phyloP scores from a whole-genome alignment of 2,113 vertebrate species.

The Porphyrio hochstetteri region DNA sequence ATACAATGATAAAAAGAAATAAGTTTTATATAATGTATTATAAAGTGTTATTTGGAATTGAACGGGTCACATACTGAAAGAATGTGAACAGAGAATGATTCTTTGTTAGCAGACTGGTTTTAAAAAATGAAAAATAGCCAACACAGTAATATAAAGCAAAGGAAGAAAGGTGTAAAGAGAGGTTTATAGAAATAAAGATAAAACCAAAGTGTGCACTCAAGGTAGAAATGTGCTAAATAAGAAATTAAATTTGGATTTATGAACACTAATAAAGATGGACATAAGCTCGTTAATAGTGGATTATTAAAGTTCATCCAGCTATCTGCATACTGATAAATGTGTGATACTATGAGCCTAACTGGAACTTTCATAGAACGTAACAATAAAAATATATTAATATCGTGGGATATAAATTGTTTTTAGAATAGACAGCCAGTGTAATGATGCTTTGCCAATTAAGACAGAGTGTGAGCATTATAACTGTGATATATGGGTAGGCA shows the following conservation, averaged over 20 bases:
- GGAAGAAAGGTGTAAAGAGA: not conserved
- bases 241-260: conserved; percentile 18
- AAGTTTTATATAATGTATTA: not conserved
- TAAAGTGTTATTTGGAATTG: not conserved
- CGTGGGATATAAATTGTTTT: not conserved
- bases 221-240: not conserved
- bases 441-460: not conserved
- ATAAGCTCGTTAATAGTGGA: not conserved
- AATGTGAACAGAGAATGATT: not conserved
- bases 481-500: not conserved
- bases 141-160: not conserved
- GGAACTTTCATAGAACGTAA: not conserved
- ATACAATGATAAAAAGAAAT: not conserved
- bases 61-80: not conserved
- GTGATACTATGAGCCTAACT: not conserved
- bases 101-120: not conserved
- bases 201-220: not conserved
- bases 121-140: not conserved
- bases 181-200: not conserved
- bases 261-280: not conserved
- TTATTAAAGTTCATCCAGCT: not conserved
- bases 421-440: not conserved
- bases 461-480: not conserved
- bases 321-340: not conserved
- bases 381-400: conserved; percentile 15